Conservation (phyloP, 2,113 vertebrate genomes). For the Ranitomeya variabilis region DNA sequence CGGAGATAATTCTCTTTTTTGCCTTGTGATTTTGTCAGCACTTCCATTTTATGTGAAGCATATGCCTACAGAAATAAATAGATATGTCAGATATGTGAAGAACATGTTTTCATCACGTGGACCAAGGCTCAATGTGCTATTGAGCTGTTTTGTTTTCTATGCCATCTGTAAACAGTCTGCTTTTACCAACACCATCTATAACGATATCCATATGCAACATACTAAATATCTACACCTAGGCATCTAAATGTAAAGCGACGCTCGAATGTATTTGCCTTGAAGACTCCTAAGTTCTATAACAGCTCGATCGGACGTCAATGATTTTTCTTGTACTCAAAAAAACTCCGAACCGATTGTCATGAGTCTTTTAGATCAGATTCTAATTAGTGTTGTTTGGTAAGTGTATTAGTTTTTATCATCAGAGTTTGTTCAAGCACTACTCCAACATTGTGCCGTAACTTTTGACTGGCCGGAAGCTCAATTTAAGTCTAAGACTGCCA, state of each 20-base stretch:
- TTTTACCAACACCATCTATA: background rate
- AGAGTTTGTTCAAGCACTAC: no score
- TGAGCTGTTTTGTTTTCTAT: background rate
- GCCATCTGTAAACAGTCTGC: background rate
- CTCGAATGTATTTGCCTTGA: background rate
- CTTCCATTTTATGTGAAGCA: background rate
- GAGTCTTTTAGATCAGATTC: no score
- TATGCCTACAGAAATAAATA: background rate
- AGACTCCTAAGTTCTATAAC: background rate
- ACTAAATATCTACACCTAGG: background rate
- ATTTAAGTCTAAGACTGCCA: no score
- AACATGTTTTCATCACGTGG: background rate
- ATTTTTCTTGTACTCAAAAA: no score
- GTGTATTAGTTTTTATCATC: no score
- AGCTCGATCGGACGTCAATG: no score
- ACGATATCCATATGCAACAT: background rate
- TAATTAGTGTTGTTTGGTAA: no score
- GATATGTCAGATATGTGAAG: slow-evolving; percentile 30
- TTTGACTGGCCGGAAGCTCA: no score
- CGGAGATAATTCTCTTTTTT: background rate
- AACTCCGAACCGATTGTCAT: no score
- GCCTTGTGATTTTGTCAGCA: slow-evolving; percentile 18
- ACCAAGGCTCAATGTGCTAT: background rate
- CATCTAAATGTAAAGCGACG: background rate
- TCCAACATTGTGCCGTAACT: no score